Conservation (phyloP, 2,113 vertebrate genomes). For the Hiodon tergisus region DNA sequence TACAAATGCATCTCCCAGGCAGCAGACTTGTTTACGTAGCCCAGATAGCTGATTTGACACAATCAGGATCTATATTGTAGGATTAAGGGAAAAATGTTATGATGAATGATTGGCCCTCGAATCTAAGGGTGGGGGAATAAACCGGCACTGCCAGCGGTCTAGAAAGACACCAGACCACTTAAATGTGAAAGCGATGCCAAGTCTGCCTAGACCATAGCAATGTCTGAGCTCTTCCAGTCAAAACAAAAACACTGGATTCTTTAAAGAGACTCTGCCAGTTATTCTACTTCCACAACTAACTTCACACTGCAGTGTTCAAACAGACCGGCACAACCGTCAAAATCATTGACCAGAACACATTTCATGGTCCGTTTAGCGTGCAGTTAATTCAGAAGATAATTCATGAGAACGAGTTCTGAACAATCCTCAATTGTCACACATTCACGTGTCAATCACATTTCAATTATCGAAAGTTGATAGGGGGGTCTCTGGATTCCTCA, state of each 20-base stretch:
- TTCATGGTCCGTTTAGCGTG: slow-evolving; percentile 16
- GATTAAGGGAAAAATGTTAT: background rate
- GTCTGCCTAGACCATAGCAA: slow-evolving; percentile 14
- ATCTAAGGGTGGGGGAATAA: too few species aligned
- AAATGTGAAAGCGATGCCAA: background rate
- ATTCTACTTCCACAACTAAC: background rate
- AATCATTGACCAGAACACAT: slow-evolving; percentile 11
- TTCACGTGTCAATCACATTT: background rate
- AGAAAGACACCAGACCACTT: background rate
- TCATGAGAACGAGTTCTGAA: slow-evolving; percentile 5
- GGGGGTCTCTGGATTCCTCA: background rate
- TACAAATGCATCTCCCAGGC: background rate
- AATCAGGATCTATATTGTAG: background rate
- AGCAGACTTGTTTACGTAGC: slow-evolving; percentile 6
- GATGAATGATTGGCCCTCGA: background rate
- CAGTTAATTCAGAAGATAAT: slow-evolving; percentile 7
- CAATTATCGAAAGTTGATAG: background rate
- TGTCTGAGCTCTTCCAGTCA: slow-evolving; percentile 10
- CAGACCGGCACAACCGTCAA: background rate
- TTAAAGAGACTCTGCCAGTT: slow-evolving; percentile 1
- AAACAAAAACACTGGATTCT: background rate
- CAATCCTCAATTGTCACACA: background rate
- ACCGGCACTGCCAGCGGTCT: background rate
- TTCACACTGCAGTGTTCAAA: background rate
- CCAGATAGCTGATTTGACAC: background rate